phyloP scores from a whole-genome alignment of 1,140 invertebrate species.

The Drosophila nasuta region DNA sequence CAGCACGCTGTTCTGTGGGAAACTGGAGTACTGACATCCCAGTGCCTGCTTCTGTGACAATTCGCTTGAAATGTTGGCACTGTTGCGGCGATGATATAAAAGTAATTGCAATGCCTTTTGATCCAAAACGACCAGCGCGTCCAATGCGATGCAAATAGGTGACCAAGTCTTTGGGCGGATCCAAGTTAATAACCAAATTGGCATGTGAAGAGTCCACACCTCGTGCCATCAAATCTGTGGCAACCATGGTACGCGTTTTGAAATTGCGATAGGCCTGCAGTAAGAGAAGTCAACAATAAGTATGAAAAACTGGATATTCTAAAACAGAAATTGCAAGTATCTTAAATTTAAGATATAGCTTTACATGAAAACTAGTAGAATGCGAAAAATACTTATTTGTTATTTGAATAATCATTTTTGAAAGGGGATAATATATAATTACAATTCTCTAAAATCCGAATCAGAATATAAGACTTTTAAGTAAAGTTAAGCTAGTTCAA shows the following conservation, averaged over 20 bases:
- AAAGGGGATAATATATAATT: too few relatives aligned
- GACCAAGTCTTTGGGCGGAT: constrained; percentile 91
- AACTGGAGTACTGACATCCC: constrained; percentile 86
- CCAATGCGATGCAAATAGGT: constrained; percentile 98
- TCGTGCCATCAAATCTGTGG: constrained; percentile 95
- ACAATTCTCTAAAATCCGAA: too few relatives aligned
- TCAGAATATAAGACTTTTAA: too few relatives aligned
- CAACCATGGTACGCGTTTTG: constrained; percentile 93
- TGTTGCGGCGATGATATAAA: constrained; percentile 87
- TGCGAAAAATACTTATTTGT: too few relatives aligned
- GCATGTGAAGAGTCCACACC: constrained; percentile 97
- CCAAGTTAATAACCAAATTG: constrained; percentile 97
- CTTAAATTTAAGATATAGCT: constrained; percentile 84
- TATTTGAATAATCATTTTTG: too few relatives aligned
- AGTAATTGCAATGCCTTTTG: constrained; percentile 89
- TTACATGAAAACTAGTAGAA: too few relatives aligned
- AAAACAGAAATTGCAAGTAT: not conserved
- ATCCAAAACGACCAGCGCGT: constrained; percentile 95
- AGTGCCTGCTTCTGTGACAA: constrained; percentile 86
- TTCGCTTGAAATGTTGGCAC: constrained; percentile 87
- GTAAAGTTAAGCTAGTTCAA: too few relatives aligned
- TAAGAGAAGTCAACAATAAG: constrained; percentile 48
- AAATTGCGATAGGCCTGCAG: constrained; percentile 92
- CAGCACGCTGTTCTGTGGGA: constrained; percentile 66
- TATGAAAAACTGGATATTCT: too few relatives aligned